Percentiles rank a stretch among this genome's conserved stretches.
Conservation (phyloP, 2,888 invertebrate species). For the Mamestra brassicae region DNA sequence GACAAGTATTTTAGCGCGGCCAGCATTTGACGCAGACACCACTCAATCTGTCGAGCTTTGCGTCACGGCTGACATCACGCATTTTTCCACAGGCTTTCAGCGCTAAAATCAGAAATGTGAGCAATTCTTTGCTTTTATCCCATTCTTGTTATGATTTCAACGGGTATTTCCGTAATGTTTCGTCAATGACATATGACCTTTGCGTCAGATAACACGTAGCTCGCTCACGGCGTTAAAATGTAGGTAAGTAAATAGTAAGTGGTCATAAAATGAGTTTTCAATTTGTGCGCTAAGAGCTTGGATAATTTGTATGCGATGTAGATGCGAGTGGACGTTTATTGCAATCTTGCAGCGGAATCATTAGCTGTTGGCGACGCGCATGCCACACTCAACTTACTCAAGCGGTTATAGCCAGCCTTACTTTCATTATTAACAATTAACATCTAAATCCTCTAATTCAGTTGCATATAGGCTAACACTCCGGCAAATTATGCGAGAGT, state of each 20-base stretch:
- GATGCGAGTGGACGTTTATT: constrained; percentile 80
- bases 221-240: constrained; percentile 45
- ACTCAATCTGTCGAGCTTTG: constrained; percentile 60
- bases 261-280: constrained; percentile 71
- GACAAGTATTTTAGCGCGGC: constrained; percentile 59
- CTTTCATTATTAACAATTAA: constrained; percentile 69
- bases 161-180: constrained; percentile 37
- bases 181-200: constrained; percentile 62
- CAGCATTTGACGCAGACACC: constrained; percentile 62
- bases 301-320: constrained; percentile 83
- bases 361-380: constrained; percentile 72
- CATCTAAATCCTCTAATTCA: constrained; percentile 66
- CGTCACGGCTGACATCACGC: constrained; percentile 65
- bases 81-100: constrained; percentile 60
- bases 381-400: constrained; percentile 55
- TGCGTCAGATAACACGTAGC: constrained; percentile 53
- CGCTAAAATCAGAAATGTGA: constrained; percentile 58
- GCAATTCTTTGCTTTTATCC: constrained; percentile 49
- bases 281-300: constrained; percentile 72
- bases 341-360: constrained; percentile 73
- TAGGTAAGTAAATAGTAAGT: constrained; percentile 67
- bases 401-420: constrained; percentile 64
- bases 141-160: constrained; percentile 51
- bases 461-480: constrained; percentile 43
- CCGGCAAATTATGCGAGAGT: constrained; percentile 49